Conservation (phyloP, 2,888 invertebrate species). For the Muscina levida region DNA sequence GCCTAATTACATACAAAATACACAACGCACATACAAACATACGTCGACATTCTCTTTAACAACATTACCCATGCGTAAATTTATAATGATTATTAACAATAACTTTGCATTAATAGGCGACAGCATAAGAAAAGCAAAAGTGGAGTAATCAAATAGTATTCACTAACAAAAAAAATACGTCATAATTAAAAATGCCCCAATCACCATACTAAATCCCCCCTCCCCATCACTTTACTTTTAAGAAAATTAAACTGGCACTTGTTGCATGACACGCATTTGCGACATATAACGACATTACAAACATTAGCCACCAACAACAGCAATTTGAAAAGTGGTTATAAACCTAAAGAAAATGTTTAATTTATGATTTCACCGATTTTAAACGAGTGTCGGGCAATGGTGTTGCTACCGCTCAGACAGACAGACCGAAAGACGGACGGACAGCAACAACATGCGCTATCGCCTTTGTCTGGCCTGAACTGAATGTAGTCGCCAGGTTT, state of each 20-base stretch:
- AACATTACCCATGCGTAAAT: constrained; percentile 17
- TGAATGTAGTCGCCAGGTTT: background rate
- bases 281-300: constrained; percentile 61
- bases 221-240: background rate
- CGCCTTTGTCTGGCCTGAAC: constrained; percentile 4
- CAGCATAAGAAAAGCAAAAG: background rate
- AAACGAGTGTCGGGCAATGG: constrained; percentile 36
- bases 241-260: constrained; percentile 4
- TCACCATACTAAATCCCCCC: no score
- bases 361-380: constrained; percentile 64
- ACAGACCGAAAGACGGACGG: background rate
- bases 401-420: background rate
- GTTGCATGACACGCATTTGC: constrained; percentile 58
- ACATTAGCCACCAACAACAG: constrained; percentile 40
- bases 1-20: constrained; percentile 21
- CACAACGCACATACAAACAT: no score
- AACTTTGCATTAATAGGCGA: background rate
- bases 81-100: background rate
- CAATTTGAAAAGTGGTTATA: constrained; percentile 56
- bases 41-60: no score
- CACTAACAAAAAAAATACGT: background rate
- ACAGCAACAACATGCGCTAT: constrained; percentile 12
- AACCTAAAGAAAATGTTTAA: constrained; percentile 57
- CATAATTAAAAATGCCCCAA: background rate
- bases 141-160: no score